Evolutionary conservation across 2,113 vertebrate species (phyloP).

Genomic region (Mesocricetus auratus): DNA sequence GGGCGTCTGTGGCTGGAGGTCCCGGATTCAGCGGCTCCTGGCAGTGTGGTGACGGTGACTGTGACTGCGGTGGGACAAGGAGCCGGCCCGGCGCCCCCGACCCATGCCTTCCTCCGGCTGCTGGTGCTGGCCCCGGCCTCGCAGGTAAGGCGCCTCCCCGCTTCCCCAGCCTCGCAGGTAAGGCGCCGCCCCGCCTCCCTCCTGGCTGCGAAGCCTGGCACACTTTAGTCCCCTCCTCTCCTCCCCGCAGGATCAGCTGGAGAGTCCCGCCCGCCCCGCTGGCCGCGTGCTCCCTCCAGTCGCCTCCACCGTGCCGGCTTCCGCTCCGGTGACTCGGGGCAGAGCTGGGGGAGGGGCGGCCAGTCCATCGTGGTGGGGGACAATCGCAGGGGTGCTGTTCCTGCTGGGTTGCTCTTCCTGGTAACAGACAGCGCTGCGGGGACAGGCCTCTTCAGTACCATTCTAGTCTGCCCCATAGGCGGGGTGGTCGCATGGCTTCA

Average conservation of each 20-base stretch:
- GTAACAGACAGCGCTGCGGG: slow-evolving; percentile 83
- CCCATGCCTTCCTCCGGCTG: slow-evolving; percentile 87
- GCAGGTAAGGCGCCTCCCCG: slow-evolving; percentile 40
- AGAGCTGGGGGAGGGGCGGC: not conserved
- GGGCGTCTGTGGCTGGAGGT: slow-evolving; percentile 85
- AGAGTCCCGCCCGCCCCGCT: not conserved
- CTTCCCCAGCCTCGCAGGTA: slow-evolving; percentile 31
- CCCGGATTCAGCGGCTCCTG: slow-evolving; percentile 81
- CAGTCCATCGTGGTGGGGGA: slow-evolving; percentile 25
- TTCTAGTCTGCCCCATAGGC: not conserved
- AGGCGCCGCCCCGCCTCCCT: not conserved
- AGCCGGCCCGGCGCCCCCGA: slow-evolving; percentile 71
- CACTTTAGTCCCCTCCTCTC: not conserved
- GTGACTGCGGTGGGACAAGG: slow-evolving; percentile 79
- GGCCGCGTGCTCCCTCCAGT: not conserved
- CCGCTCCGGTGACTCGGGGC: not conserved
- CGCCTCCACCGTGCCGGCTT: not conserved
- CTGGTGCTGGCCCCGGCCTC: slow-evolving; percentile 78
- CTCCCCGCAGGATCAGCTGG: slow-evolving; percentile 38
- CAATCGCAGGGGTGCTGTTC: slow-evolving; percentile 82
- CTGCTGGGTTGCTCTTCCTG: slow-evolving; percentile 81
- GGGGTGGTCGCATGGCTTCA: not conserved
- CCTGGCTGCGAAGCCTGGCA: rapidly evolving
- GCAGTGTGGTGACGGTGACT: slow-evolving; percentile 86
- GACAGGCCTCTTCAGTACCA: slow-evolving; percentile 23